A percentile compares a stretch with the other conserved stretches of the same genome.
Conservation (phyloP, 2,797 vertebrate genomes). For the Scleropages formosus region DNA sequence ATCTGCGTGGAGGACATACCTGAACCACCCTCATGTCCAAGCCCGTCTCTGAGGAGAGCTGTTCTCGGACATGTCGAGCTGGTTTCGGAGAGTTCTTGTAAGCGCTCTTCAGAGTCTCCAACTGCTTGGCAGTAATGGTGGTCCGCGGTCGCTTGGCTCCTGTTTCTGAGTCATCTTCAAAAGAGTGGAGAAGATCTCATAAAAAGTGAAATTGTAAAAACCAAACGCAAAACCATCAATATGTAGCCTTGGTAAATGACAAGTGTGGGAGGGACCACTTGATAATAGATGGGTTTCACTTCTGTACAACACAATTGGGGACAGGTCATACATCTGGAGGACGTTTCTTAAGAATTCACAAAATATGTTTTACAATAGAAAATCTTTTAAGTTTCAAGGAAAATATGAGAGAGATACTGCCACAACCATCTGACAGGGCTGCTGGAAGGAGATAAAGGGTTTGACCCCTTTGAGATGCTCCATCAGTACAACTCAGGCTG, state of each 20-base stretch:
- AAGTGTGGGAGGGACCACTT: background rate
- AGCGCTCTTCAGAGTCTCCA: slow-evolving; percentile 95
- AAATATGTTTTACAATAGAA: background rate
- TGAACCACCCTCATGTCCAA: slow-evolving; percentile 98
- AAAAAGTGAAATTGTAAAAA: too few species aligned
- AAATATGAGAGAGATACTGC: background rate
- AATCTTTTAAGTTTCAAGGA: background rate
- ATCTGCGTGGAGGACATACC: slow-evolving; percentile 58
- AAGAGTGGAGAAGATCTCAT: background rate
- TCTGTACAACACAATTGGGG: background rate
- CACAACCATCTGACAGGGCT: slow-evolving; percentile 15
- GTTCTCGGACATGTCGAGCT: slow-evolving; percentile 89
- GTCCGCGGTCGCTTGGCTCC: slow-evolving; percentile 93
- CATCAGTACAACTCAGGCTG: slow-evolving; percentile 58
- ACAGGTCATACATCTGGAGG: background rate
- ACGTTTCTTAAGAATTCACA: background rate
- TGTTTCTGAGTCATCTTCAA: slow-evolving; percentile 89
- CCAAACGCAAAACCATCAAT: too few species aligned
- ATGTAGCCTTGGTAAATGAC: background rate
- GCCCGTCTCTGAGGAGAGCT: slow-evolving; percentile 94
- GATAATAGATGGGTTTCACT: background rate
- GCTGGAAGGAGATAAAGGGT: slow-evolving; percentile 49
- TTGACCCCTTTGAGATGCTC: slow-evolving; percentile 59
- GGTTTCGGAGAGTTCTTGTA: slow-evolving; percentile 98
- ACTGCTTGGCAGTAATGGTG: slow-evolving; percentile 96